These are phyloP conservation scores for Aspidiotus destructor DNA, from an alignment of 2,888 invertebrate species.

Conservation along the genomic window DNA sequence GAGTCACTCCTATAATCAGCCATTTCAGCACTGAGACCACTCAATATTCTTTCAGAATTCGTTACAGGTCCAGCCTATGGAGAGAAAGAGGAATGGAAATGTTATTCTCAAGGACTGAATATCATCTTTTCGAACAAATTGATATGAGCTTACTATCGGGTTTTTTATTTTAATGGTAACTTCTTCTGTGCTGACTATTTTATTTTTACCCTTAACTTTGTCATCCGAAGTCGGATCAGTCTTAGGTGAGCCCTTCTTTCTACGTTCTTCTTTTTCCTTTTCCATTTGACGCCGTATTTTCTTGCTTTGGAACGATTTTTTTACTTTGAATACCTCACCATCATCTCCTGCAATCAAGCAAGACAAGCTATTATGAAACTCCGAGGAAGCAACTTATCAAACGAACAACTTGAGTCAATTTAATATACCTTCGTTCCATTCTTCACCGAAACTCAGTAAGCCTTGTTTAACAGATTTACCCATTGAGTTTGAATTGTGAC, in stretches of 20 bases:
- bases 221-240: constrained; percentile 40
- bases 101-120: constrained; percentile 1
- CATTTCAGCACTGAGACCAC: constrained; percentile 72
- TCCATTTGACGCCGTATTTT: constrained; percentile 74
- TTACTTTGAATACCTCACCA: constrained; percentile 86
- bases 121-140: not conserved
- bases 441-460: constrained; percentile 64
- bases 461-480: constrained; percentile 46
- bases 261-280: constrained; percentile 50
- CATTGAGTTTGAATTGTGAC: constrained; percentile 47
- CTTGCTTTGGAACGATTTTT: constrained; percentile 89
- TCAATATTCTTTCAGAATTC: constrained; percentile 52
- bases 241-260: constrained; percentile 49
- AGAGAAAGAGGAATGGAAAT: constrained; percentile 7
- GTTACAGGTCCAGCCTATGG: constrained; percentile 47
- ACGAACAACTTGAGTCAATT: not conserved
- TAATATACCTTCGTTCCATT: constrained; percentile 54
- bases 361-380: not conserved
- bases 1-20: constrained; percentile 59
- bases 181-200: constrained; percentile 61
- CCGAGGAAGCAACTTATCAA: no score
- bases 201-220: constrained; percentile 45
- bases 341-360: constrained; percentile 56
- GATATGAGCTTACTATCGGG: constrained; percentile 37
- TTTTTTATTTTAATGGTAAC: constrained; percentile 44